Evolutionary conservation across 64 coral and sea anemone genomes (phyloP).

Genomic region (Hydrozoanthus tunicans): DNA sequence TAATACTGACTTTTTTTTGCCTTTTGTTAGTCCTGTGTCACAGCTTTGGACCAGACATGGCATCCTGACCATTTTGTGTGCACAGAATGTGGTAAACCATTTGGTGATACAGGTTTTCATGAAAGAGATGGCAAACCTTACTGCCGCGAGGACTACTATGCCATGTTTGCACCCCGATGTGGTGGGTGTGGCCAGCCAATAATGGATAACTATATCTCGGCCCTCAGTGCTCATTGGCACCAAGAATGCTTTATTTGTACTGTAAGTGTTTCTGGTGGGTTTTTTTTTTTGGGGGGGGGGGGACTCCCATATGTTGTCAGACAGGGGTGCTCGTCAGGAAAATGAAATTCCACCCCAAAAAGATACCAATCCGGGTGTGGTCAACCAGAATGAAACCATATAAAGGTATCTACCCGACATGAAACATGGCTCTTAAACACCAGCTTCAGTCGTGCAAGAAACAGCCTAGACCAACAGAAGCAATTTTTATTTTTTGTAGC

Average conservation of each 20-base stretch:
- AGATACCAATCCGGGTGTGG: no score
- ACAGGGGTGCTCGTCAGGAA: no score
- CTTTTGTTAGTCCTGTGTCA: slow-evolving; percentile 89
- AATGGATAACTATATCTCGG: slow-evolving; percentile 98
- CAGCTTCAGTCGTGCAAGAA: no score
- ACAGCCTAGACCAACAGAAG: no score
- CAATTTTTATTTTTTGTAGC: no score
- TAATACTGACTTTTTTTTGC: not conserved
- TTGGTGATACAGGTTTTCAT: slow-evolving; percentile 98
- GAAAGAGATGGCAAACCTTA: slow-evolving; percentile 97
- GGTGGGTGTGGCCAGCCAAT: slow-evolving; percentile 97
- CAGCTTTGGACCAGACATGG: slow-evolving; percentile 98
- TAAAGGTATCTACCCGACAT: no score
- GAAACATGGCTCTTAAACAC: no score
- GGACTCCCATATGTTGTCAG: no score
- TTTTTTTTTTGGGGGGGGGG: no score
- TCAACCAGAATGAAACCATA: no score
- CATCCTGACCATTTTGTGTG: slow-evolving; percentile 99
- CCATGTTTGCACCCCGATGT: slow-evolving; percentile 96
- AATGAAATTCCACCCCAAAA: no score
- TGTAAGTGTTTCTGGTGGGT: slow-evolving; percentile 66
- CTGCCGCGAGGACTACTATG: slow-evolving; percentile 96
- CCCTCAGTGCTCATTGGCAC: slow-evolving; percentile 96
- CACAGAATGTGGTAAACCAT: slow-evolving; percentile 79
- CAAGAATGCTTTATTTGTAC: slow-evolving; percentile 94